These are phyloP conservation scores for Cylas formicarius DNA, from an alignment of 1,140 invertebrate species.

Conservation along the genomic window DNA sequence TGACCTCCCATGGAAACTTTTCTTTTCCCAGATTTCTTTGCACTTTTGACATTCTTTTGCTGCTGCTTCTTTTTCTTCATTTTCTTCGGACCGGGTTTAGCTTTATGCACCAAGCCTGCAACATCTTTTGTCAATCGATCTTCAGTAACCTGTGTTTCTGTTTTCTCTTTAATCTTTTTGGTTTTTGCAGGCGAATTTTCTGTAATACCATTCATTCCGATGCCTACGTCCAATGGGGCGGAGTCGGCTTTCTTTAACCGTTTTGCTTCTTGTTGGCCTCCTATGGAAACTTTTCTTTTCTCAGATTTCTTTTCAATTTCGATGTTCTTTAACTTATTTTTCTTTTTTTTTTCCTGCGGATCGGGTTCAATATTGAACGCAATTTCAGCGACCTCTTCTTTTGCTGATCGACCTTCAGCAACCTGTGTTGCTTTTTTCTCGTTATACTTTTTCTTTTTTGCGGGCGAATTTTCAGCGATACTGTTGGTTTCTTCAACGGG, in stretches of 20 bases:
- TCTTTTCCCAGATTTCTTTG: slow-evolving; percentile 24
- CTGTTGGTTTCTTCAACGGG: slow-evolving; percentile 3
- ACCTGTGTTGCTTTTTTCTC: too few species aligned
- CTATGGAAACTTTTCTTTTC: slow-evolving; percentile 5
- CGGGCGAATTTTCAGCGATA: slow-evolving; percentile 3
- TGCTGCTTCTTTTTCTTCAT: slow-evolving; percentile 12
- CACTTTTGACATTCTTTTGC: slow-evolving; percentile 20
- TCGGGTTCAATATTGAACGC: too few species aligned
- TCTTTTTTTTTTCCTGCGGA: slow-evolving; percentile 17
- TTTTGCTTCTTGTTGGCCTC: too few species aligned
- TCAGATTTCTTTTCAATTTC: slow-evolving; percentile 17
- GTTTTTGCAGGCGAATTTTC: too few species aligned
- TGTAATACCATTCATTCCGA: too few species aligned
- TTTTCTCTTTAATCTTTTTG: neutral
- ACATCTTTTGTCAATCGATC: slow-evolving; percentile 21
- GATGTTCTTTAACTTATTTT: slow-evolving; percentile 22
- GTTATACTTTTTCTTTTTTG: too few species aligned
- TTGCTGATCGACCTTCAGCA: too few species aligned
- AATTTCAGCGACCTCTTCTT: too few species aligned
- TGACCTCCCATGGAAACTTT: slow-evolving; percentile 10
- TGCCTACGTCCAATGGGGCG: too few species aligned
- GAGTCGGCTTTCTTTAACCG: too few species aligned
- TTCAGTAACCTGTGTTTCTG: slow-evolving; percentile 8
- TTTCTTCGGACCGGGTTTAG: slow-evolving; percentile 20
- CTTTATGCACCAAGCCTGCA: slow-evolving; percentile 17